A percentile compares a stretch with the other conserved stretches of the same genome.
Evolutionary conservation across 2,113 vertebrate genomes (phyloP).

Genomic region (Willisornis vidua): DNA sequence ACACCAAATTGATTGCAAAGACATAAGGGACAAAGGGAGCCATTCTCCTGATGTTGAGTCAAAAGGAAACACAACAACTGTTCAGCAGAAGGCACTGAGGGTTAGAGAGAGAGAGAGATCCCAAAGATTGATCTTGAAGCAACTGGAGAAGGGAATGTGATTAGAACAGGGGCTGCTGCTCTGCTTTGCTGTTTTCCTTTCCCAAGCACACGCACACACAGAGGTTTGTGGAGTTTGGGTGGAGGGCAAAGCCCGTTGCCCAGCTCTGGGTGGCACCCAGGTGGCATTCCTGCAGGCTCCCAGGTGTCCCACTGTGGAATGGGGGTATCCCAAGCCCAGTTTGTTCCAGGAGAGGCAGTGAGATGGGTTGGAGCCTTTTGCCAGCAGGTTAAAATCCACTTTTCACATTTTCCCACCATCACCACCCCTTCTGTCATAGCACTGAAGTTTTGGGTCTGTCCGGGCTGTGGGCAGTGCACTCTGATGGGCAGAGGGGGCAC

Average conservation of each 20-base stretch:
- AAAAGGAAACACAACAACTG: conserved; percentile 8
- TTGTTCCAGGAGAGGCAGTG: background rate
- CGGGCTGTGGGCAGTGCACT: background rate
- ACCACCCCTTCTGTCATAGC: rapidly evolving
- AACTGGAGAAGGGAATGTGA: background rate
- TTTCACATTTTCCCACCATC: rapidly evolving
- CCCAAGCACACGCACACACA: background rate
- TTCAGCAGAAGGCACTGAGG: conserved; percentile 1
- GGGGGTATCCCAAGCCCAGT: background rate
- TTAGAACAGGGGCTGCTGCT: background rate
- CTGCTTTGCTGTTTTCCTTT: background rate
- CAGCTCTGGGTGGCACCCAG: background rate
- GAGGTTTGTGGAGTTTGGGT: rapidly evolving
- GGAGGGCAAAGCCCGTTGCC: rapidly evolving
- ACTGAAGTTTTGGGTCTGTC: background rate
- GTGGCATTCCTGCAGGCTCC: background rate
- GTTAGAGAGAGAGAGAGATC: background rate
- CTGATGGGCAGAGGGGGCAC: background rate
- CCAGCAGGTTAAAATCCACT: background rate
- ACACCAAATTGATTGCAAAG: conserved; percentile 18
- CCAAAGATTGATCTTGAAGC: conserved; percentile 11
- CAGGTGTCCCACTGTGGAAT: rapidly evolving
- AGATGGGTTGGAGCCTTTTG: background rate
- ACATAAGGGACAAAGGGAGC: conserved; percentile 15
- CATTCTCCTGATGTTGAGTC: conserved; percentile 19